Percentiles rank a stretch among this genome's conserved stretches.
These are phyloP conservation scores for Daphoenositta chrysoptera DNA, from an alignment of 2,113 vertebrate species.

Conservation along the genomic window DNA sequence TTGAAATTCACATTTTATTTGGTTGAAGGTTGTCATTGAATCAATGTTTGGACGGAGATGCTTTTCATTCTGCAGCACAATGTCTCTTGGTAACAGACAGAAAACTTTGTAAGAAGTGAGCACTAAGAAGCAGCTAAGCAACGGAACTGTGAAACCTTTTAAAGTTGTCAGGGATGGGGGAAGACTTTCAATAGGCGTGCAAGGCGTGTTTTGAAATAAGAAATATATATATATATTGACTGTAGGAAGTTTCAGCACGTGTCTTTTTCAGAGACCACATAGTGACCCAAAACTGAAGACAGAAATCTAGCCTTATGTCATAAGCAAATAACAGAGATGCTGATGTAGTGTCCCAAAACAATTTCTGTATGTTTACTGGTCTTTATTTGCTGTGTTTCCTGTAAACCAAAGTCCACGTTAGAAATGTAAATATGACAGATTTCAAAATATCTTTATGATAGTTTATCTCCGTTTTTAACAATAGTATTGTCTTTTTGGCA, in stretches of 20 bases:
- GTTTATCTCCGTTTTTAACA: too few relatives aligned
- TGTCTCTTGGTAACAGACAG: neutral
- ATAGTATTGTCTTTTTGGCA: neutral
- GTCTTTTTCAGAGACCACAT: neutral
- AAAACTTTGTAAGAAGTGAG: neutral
- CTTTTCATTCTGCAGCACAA: neutral
- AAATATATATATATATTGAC: neutral
- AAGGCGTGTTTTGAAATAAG: neutral
- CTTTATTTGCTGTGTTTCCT: neutral
- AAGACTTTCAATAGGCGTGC: neutral
- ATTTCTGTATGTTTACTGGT: neutral
- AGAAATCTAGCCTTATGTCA: neutral
- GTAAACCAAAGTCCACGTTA: neutral
- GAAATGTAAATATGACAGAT: neutral
- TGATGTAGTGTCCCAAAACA: neutral
- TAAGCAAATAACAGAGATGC: neutral
- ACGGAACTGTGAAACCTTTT: neutral
- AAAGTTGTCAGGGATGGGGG: accelerated
- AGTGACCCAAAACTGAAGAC: neutral
- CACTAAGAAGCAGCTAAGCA: neutral
- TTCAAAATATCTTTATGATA: neutral
- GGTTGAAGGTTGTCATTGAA: neutral
- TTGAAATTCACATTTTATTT: neutral
- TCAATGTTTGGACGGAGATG: neutral
- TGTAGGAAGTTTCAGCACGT: neutral